Percentiles rank a stretch among this genome's conserved stretches.
Evolutionary conservation across 2,113 vertebrate species (phyloP).

Genomic region (Brachyistius frenatus): DNA sequence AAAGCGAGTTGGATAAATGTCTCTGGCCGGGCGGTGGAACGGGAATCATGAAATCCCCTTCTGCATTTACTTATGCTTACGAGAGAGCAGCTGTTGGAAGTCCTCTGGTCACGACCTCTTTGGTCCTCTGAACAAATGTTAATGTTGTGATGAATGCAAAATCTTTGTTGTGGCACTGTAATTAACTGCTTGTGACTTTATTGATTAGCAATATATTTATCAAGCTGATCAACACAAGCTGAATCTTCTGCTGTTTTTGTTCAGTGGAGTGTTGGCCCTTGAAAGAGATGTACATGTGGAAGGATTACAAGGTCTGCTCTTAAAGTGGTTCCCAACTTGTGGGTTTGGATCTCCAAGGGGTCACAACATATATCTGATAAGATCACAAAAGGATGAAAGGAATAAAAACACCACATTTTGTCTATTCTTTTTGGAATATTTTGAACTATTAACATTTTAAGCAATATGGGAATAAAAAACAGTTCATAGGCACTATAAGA

Average conservation of each 20-base stretch:
- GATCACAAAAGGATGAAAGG: too few species aligned
- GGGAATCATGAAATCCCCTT: not conserved
- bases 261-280: too few species aligned
- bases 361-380: too few species aligned
- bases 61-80: constrained; percentile 16
- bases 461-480: not conserved
- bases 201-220: not conserved
- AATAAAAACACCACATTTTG: too few species aligned
- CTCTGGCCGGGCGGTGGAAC: not conserved
- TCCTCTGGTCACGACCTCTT: constrained; percentile 14
- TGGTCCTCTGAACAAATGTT: constrained; percentile 13
- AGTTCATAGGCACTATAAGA: too few species aligned
- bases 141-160: constrained; percentile 24
- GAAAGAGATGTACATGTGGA: too few species aligned
- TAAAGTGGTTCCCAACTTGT: too few species aligned
- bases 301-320: too few species aligned
- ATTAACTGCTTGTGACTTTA: constrained; percentile 1
- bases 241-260: too few species aligned
- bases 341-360: too few species aligned
- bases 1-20: not conserved
- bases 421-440: not conserved
- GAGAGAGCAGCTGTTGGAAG: constrained; percentile 45
- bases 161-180: constrained; percentile 11
- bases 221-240: too few species aligned
- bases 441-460: not conserved